Base-by-base conservation (phyloP, 2,888 invertebrate species). In the Clunio marinus region DNA sequence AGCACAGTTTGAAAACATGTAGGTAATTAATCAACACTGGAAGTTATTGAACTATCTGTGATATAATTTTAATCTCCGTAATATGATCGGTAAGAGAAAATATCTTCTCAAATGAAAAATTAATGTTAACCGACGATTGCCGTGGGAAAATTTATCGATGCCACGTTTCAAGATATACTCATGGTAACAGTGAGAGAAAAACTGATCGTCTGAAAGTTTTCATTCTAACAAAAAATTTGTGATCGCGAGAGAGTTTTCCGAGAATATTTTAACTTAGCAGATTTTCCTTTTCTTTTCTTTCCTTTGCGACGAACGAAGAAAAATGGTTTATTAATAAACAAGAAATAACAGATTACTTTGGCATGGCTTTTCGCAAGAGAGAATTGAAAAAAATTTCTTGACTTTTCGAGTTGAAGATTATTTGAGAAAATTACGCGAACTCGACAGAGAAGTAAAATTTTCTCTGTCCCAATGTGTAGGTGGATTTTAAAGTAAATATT, bases 301-400 rank as follows among this genome's bases (percentile, higher is more conserved):
- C 3, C 41, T 41, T 41, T 41, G 32, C 32, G 4, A 8, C 10
- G 22, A 51, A 17, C 22, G 57, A 57, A 2, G 57, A 15, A 57
- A 57, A 57, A 27, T 27, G 57, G 15, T 57, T 57, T 57, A 57
- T 57, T 57, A 57, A 57, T 57, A 57, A 57, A 20, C 15, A n/a
- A 32, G 35, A 45, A 27, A 57, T 22, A 22, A n/a, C 22, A 57
- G 20, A 17, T 20, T 17, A 22, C 20, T 15, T 51, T 51, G 25
- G 57, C 27, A n/a, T n/a, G 57, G 25, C 57, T 24, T 17, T 27
- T 32, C 32, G n/a, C n/a, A n/a, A 22, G 17, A 20, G 17, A 17
- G 51, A 7, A 17, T 22, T 51, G 51, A 51, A 51, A 17, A 4
- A 51, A 4, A 7, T 22, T 17, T 22, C n/a, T 51, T 51, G 51